Conservation (phyloP, 2,797 vertebrate genomes). For the Coendou prehensilis region DNA sequence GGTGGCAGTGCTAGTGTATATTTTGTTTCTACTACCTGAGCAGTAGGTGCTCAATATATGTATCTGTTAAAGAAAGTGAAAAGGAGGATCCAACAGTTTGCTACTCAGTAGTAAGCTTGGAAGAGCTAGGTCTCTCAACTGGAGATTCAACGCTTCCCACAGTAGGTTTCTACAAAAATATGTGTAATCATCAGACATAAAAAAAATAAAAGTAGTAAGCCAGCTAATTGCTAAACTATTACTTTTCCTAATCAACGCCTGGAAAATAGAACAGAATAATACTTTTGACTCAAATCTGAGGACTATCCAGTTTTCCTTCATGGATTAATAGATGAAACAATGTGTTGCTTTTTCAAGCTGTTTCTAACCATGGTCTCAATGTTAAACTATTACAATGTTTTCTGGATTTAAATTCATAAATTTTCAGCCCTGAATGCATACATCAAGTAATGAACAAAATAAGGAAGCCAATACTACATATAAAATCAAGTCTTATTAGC, state of each 20-base stretch:
- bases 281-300: conserved; percentile 57
- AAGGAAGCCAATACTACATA: not conserved
- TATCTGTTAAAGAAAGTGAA: not conserved
- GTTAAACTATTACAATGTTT: conserved; percentile 49
- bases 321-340: not conserved
- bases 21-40: not conserved
- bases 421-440: conserved; percentile 16
- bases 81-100: not conserved
- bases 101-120: not conserved
- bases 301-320: conserved; percentile 25
- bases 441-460: conserved; percentile 4
- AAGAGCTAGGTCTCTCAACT: not conserved
- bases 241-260: conserved; percentile 13
- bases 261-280: not conserved
- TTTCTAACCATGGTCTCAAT: conserved; percentile 11
- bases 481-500: conserved; percentile 18
- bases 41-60: not conserved
- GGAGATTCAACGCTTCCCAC: not conserved
- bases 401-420: conserved; percentile 54
- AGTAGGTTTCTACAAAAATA: conserved; percentile 13
- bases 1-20: not conserved
- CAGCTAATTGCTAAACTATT: not conserved
- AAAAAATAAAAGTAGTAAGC: conserved; percentile 40
- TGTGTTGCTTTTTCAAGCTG: not conserved
- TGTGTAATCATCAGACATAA: not conserved